Evolutionary conservation across 2,888 invertebrate genomes (phyloP).

Genomic region (Pheosia gnoma): DNA sequence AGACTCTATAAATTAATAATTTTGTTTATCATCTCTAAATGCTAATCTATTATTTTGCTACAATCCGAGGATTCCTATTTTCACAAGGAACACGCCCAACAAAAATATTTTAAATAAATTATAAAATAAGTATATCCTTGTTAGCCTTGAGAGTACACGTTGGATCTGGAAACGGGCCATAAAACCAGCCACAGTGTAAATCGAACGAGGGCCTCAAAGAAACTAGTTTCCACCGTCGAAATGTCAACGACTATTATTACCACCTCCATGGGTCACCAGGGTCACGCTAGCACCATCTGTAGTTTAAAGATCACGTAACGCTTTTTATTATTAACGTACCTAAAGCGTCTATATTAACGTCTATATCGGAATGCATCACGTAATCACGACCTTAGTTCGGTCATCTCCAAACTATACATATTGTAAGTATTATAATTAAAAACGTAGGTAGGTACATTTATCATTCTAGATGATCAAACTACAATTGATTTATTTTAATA

Average conservation of each 20-base stretch:
- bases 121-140: slow-evolving; percentile 27
- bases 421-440: not conserved
- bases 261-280: slow-evolving; percentile 55
- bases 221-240: slow-evolving; percentile 71
- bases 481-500: not conserved
- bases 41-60: not conserved
- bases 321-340: slow-evolving; percentile 17
- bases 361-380: not conserved
- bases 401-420: not conserved
- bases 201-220: slow-evolving; percentile 50
- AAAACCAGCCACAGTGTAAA: slow-evolving; percentile 42
- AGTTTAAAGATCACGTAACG: slow-evolving; percentile 32
- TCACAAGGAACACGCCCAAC: slow-evolving; percentile 11
- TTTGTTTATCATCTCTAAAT: too few species aligned
- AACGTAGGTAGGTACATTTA: not conserved
- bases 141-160: slow-evolving; percentile 32
- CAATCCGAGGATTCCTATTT: slow-evolving; percentile 17
- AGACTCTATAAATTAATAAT: too few species aligned
- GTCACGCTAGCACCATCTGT: slow-evolving; percentile 48
- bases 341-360: too few species aligned
- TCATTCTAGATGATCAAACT: not conserved
- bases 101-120: slow-evolving; percentile 9
- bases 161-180: slow-evolving; percentile 52
- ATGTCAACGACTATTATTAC: slow-evolving; percentile 79
- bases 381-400: not conserved